These are phyloP conservation scores for Taeniopygia guttata DNA, from an alignment of 2,797 vertebrate genomes.

Conservation along the genomic window DNA sequence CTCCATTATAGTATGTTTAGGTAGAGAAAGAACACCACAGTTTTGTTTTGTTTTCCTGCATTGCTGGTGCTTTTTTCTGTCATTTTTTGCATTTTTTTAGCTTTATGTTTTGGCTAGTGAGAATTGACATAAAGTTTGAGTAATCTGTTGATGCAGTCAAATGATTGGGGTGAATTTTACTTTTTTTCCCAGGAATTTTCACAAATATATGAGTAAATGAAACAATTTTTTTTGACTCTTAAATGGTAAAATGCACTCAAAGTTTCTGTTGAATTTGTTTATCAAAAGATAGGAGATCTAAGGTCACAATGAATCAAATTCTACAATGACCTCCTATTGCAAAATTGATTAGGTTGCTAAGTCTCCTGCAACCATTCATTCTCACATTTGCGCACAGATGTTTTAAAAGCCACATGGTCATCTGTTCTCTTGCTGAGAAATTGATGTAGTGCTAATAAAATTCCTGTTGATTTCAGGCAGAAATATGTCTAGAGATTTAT, in stretches of 20 bases:
- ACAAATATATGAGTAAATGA: background rate
- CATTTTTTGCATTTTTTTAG: background rate
- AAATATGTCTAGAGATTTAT: background rate
- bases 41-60: background rate
- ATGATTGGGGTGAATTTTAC: background rate
- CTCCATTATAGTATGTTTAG: background rate
- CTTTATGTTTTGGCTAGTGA: background rate
- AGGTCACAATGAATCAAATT: background rate
- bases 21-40: background rate
- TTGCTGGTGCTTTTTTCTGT: accelerated
- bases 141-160: background rate
- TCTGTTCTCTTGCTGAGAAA: background rate
- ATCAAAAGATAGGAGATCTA: background rate
- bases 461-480: background rate
- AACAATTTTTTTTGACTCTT: background rate
- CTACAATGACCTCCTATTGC: background rate
- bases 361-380: background rate
- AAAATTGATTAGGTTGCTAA: background rate
- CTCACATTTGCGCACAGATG: background rate
- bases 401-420: background rate
- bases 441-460: background rate
- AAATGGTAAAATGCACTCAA: background rate
- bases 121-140: background rate
- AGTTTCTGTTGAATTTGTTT: background rate
- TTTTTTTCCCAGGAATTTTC: background rate